Conservation (phyloP, 2,797 vertebrate genomes). For the Poeciliopsis infans region DNA sequence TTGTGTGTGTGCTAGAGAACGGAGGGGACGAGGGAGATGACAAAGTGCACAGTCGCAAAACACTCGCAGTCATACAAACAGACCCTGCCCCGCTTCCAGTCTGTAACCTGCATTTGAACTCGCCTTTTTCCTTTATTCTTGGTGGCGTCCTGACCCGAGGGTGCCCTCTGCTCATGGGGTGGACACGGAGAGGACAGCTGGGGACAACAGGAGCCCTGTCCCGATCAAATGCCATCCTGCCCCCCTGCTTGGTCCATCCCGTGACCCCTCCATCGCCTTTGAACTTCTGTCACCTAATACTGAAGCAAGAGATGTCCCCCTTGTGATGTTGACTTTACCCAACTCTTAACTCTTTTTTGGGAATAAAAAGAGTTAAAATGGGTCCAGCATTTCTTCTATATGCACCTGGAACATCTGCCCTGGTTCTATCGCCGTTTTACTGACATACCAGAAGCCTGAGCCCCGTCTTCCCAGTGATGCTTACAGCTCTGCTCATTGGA, state of each 20-base stretch:
- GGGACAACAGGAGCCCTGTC: slow-evolving; percentile 75
- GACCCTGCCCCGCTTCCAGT: slow-evolving; percentile 35
- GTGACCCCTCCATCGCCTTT: slow-evolving; percentile 68
- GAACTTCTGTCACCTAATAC: slow-evolving; percentile 65
- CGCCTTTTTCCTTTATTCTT: slow-evolving; percentile 70
- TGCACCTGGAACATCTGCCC: slow-evolving; percentile 13
- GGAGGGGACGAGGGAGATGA: slow-evolving; percentile 21
- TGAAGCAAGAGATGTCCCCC: slow-evolving; percentile 16
- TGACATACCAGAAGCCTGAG: slow-evolving; percentile 39
- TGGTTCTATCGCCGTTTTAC: slow-evolving; percentile 35
- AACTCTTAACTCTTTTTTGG: slow-evolving; percentile 18
- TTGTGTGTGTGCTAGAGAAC: slow-evolving; percentile 12
- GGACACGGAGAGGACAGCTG: slow-evolving; percentile 74
- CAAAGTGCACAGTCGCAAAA: slow-evolving; percentile 13
- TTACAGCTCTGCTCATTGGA: slow-evolving; percentile 23
- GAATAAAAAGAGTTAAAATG: slow-evolving; percentile 51
- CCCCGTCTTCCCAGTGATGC: slow-evolving; percentile 27
- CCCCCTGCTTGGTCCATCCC: slow-evolving; percentile 60
- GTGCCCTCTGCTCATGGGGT: slow-evolving; percentile 43
- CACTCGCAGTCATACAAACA: slow-evolving; percentile 27
- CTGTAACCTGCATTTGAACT: slow-evolving; percentile 66
- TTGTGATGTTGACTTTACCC: slow-evolving; percentile 48
- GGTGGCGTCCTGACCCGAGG: slow-evolving; percentile 59
- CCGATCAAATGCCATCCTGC: slow-evolving; percentile 45
- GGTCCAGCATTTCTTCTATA: slow-evolving; percentile 20